Conservation (phyloP, 2,797 vertebrate genomes). For the Petrocephalus sullivani region DNA sequence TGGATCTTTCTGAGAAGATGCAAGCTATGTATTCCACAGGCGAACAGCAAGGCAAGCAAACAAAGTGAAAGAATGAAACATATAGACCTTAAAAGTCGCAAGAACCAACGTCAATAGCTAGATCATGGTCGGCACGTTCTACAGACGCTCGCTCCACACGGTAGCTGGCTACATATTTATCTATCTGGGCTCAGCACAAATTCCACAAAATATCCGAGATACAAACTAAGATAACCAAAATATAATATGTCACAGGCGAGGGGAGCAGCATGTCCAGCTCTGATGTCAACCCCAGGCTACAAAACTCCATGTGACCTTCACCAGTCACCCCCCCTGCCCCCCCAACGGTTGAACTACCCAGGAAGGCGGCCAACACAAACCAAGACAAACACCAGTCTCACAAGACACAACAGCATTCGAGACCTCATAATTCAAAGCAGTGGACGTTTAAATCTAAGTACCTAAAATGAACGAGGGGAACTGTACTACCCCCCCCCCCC, state of each 20-base stretch:
- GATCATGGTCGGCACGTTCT: background rate
- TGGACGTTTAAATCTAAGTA: background rate
- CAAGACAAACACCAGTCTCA: constrained; percentile 21
- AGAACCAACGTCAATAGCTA: background rate
- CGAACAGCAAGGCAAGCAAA: background rate
- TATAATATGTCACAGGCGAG: background rate
- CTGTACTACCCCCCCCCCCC: background rate
- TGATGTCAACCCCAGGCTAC: constrained; percentile 40
- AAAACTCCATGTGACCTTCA: constrained; percentile 22
- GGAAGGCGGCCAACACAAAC: constrained; percentile 34
- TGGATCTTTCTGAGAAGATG: background rate
- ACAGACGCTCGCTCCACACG: background rate
- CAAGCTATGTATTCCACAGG: background rate
- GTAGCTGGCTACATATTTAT: constrained; percentile 6
- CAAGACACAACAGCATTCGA: constrained; percentile 18
- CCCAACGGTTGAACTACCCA: constrained; percentile 10
- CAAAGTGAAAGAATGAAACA: background rate
- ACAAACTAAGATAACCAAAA: background rate
- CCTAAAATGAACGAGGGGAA: background rate
- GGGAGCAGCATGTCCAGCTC: constrained; percentile 14
- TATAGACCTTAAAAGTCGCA: background rate
- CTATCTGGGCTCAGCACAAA: constrained; percentile 22
- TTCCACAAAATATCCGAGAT: constrained; percentile 12
- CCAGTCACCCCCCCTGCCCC: background rate
- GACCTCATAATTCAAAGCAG: constrained; percentile 12